Evolutionary conservation across 2,113 vertebrate species (phyloP).

Genomic region (Arothron firmamentum): DNA sequence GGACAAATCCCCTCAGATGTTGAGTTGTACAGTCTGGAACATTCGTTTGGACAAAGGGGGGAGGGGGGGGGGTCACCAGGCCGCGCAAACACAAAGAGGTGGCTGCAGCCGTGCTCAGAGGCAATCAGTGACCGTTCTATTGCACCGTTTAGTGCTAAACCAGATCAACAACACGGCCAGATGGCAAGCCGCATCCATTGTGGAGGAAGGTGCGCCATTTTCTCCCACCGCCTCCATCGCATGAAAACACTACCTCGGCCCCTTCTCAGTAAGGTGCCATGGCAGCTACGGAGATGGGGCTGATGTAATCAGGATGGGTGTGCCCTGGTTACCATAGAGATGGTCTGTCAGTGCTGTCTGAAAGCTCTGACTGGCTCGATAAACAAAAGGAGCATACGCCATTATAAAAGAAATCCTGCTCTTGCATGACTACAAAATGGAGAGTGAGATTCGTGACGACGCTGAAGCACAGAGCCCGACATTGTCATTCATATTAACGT

Average conservation of each 20-base stretch:
- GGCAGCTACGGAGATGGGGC: slow-evolving; percentile 50
- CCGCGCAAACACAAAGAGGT: slow-evolving; percentile 1
- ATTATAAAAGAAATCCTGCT: slow-evolving; percentile 29
- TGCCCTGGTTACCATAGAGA: slow-evolving; percentile 72
- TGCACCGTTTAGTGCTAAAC: neutral
- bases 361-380: slow-evolving; percentile 38
- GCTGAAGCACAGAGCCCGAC: neutral
- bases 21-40: no score
- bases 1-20: no score
- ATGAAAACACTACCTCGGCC: slow-evolving; percentile 24
- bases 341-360: slow-evolving; percentile 52
- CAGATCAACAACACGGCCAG: no score
- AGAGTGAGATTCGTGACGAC: slow-evolving; percentile 37
- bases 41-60: neutral
- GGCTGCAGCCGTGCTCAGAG: neutral
- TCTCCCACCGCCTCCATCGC: slow-evolving; percentile 27
- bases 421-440: slow-evolving; percentile 16
- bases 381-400: slow-evolving; percentile 43
- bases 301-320: slow-evolving; percentile 73
- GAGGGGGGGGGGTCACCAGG: no score
- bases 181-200: slow-evolving; percentile 16
- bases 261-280: slow-evolving; percentile 54
- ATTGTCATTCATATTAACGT: slow-evolving; percentile 27
- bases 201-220: slow-evolving; percentile 49
- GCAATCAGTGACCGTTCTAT: neutral